phyloP scores from a whole-genome alignment of 2,113 vertebrate species.

The Heteronetta atricapilla region DNA sequence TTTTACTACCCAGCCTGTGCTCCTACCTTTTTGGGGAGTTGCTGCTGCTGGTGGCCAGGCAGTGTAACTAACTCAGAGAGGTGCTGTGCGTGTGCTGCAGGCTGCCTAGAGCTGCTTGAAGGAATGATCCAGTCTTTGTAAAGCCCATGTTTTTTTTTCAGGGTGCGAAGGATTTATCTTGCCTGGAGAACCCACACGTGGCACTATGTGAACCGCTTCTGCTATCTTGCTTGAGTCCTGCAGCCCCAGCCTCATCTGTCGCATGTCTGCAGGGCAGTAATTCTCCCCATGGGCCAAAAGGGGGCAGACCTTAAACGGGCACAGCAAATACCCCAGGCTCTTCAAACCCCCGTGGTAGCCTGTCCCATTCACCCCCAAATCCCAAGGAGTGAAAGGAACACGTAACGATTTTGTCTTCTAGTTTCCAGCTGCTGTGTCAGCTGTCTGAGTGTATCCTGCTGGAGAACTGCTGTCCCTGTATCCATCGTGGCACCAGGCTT shows the following conservation, averaged over 20 bases:
- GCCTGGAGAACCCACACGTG: fast-evolving
- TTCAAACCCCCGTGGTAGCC: background rate
- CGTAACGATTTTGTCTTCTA: background rate
- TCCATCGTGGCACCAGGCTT: background rate
- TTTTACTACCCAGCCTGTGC: fast-evolving
- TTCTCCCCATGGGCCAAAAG: background rate
- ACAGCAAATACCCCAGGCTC: too few relatives aligned
- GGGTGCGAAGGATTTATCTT: background rate
- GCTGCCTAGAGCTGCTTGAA: too few relatives aligned
- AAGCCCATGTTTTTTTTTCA: background rate
- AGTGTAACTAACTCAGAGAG: background rate
- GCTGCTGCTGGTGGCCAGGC: fast-evolving
- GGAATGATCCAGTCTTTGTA: background rate
- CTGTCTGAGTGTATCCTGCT: fast-evolving
- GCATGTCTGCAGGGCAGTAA: background rate
- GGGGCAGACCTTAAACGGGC: background rate
- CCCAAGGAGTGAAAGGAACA: background rate
- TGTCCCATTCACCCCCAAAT: background rate
- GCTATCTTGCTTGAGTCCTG: fast-evolving
- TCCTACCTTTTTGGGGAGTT: background rate
- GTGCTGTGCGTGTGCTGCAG: fast-evolving
- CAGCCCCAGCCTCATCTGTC: too few relatives aligned
- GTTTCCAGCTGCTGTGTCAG: background rate
- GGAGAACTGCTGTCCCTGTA: background rate
- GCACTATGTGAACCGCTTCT: fast-evolving